Evolutionary conservation across 1,140 invertebrate species (phyloP).

Genomic region (Venustaconcha ellipsiformis): DNA sequence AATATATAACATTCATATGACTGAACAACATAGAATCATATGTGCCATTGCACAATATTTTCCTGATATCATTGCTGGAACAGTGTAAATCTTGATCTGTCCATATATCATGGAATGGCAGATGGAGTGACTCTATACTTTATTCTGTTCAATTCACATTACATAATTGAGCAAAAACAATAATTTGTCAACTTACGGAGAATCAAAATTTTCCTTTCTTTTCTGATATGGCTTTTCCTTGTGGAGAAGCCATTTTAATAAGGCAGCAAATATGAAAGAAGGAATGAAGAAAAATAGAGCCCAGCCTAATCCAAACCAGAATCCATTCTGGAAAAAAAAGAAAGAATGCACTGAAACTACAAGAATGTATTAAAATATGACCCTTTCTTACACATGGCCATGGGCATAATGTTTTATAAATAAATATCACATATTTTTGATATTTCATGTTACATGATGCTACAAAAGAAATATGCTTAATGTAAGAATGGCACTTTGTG

Average conservation of each 20-base stretch:
- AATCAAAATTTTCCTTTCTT: constrained; percentile 12
- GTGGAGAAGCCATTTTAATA: constrained; percentile 74
- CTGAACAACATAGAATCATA: too few relatives aligned
- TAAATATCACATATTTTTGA: background rate
- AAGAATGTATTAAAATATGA: background rate
- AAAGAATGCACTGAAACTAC: background rate
- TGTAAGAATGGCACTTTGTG: background rate
- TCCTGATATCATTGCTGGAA: too few relatives aligned
- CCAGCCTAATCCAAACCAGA: constrained; percentile 87
- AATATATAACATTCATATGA: too few relatives aligned
- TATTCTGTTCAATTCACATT: too few relatives aligned
- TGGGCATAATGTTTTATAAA: background rate
- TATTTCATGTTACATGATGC: background rate
- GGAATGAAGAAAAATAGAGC: constrained; percentile 85
- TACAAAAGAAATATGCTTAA: background rate
- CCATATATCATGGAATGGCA: too few relatives aligned
- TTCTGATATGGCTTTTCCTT: constrained; percentile 15
- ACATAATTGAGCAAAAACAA: too few relatives aligned
- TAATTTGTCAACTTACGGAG: constrained; percentile 10
- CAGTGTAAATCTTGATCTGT: too few relatives aligned
- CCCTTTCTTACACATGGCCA: background rate
- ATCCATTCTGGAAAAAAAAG: constrained; percentile 80
- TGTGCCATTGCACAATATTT: too few relatives aligned
- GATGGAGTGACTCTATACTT: too few relatives aligned
- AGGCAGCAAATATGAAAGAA: constrained; percentile 82